A percentile compares a stretch with the other conserved stretches of the same genome.
These are phyloP conservation scores for Osmerus mordax DNA, from an alignment of 2,113 vertebrate species.

Conservation along the genomic window DNA sequence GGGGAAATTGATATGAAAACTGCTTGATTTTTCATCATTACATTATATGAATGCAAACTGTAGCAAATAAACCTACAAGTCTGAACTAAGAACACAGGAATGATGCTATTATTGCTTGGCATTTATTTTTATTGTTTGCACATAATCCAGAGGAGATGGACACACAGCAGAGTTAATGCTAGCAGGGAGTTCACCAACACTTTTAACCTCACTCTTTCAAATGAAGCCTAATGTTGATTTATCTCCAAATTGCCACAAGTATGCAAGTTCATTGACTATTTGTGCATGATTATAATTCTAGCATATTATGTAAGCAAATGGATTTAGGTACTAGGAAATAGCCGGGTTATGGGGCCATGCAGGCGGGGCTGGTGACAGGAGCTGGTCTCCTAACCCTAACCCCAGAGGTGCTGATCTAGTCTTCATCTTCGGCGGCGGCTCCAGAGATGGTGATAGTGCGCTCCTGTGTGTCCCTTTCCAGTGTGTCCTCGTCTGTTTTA, in stretches of 20 bases:
- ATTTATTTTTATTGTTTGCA: constrained; percentile 38
- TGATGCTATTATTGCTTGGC: constrained; percentile 19
- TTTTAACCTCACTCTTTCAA: background rate
- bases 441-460: constrained; percentile 69
- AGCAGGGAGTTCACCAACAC: constrained; percentile 2
- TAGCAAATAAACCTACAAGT: background rate
- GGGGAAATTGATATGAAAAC: no score
- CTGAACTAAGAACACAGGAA: background rate
- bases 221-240: no score
- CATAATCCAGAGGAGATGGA: background rate
- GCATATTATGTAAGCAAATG: background rate
- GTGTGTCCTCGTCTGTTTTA: constrained; percentile 63
- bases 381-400: background rate
- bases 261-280: no score
- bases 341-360: background rate
- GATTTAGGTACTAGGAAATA: background rate
- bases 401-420: constrained; percentile 23
- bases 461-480: constrained; percentile 65
- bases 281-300: no score
- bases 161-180: constrained; percentile 36
- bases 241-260: no score
- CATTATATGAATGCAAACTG: no score
- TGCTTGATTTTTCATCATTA: no score
- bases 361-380: background rate
- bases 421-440: constrained; percentile 71